Percentiles rank a stretch among this genome's conserved stretches.
phyloP scores from a whole-genome alignment of 2,113 vertebrate genomes.

The Bathybates hornii region DNA sequence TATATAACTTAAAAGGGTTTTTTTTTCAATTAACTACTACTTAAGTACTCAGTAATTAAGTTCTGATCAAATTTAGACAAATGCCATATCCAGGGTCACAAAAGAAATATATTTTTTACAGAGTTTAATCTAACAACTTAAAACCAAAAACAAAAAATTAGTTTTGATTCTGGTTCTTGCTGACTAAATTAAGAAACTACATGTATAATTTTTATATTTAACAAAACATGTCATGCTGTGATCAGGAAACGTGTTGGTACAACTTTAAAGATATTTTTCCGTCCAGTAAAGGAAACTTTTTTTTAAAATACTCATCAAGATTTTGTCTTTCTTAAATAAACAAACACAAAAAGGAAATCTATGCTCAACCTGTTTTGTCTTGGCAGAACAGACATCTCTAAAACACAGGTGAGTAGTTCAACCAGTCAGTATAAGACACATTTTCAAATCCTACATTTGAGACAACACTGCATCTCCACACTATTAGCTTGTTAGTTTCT shows the following conservation, averaged over 20 bases:
- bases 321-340: not conserved
- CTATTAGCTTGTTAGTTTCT: not conserved
- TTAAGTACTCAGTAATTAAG: not conserved
- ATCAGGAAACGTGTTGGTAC: not conserved
- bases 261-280: not conserved
- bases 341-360: not conserved
- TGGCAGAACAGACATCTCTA: not conserved
- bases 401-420: not conserved
- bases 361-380: not conserved
- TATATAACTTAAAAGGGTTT: fast-evolving
- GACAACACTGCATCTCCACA: not conserved
- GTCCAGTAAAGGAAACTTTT: not conserved
- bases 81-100: not conserved
- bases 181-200: not conserved
- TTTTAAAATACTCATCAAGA: not conserved
- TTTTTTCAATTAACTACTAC: not conserved
- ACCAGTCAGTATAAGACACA: not conserved
- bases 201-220: not conserved
- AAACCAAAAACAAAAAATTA: fast-evolving
- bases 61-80: not conserved
- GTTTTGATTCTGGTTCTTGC: not conserved
- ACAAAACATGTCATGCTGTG: not conserved
- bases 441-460: not conserved
- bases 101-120: not conserved
- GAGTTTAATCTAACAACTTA: not conserved